These are phyloP conservation scores for Pseudocheirus occidentalis DNA, from an alignment of 2,797 vertebrate genomes.

Conservation along the genomic window DNA sequence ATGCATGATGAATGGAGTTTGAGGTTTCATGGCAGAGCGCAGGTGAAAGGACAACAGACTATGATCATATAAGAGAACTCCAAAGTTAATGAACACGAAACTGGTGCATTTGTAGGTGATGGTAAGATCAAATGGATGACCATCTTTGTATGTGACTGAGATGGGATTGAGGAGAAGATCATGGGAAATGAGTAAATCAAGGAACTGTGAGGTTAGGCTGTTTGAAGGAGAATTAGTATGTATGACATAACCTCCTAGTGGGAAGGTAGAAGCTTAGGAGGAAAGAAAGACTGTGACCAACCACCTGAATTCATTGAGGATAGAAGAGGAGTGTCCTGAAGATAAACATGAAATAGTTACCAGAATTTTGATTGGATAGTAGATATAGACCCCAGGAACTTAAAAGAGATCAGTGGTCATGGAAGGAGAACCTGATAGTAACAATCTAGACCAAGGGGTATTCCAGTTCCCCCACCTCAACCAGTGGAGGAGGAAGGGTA, in stretches of 20 bases:
- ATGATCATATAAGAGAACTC: neutral
- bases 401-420: neutral
- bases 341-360: neutral
- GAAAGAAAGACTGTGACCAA: neutral
- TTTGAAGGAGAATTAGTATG: neutral
- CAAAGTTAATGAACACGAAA: neutral
- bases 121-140: neutral
- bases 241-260: neutral
- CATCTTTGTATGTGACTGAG: neutral
- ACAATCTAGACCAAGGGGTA: neutral
- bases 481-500: neutral
- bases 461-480: neutral
- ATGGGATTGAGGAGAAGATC: neutral
- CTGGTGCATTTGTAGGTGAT: neutral
- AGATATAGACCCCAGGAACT: neutral
- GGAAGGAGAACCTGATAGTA: neutral
- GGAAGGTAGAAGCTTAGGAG: neutral
- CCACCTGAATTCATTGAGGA: neutral
- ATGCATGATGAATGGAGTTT: neutral
- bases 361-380: neutral
- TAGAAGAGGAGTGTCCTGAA: neutral
- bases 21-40: neutral
- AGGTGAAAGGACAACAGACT: neutral
- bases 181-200: neutral
- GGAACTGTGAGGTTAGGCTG: neutral